Base-by-base conservation (phyloP, 2,113 vertebrate species). In the Chloropsis cyanopogon region DNA sequence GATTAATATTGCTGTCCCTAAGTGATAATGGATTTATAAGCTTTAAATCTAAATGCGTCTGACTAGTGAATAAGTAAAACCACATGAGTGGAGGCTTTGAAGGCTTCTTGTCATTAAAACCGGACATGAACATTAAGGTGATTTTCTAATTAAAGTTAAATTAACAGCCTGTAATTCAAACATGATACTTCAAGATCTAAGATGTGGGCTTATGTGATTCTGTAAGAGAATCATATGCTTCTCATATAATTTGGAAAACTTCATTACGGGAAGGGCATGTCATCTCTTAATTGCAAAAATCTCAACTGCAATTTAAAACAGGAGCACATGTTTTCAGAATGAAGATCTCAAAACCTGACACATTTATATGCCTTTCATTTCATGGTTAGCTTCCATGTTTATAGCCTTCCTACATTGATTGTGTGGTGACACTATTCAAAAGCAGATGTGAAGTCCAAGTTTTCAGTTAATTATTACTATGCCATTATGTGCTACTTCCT, bases 111-210 rank as follows among this genome's bases (percentile, higher is more conserved):
- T 54, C 42, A 73, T 88, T 94, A 85, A 85, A 96, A 91, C 26
- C 9, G 15, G 87, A 87, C 75, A 53, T 47, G 52, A 47, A 70
- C 29, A 7, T 75, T 72, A 63, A 86, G 33, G 44, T 90, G 70
- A 77, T 85, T 85, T 96, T 92, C 66, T 66, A 85, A 88, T 57
- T 91, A 77, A 90, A 91, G 15, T 80, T 47, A 90, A 82, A 91
- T 92, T 79, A 95, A 37, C 39, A 77, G n/a, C 10, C 35, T 91
- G 10, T 39, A 93, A 84, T 89, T 91, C 33, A 73, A 42, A 26
- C 41, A 72, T 44, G 57, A 44, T 53, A 80, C 22, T 87, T 85
- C 2, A 16, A 15, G 35, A 85, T 69, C 37, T 69, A 69, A 76
- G 37, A 2, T 70, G 14, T 15, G 9, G 15, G 21, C 16, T 83